Evolutionary conservation across 2,113 vertebrate species (phyloP).

Genomic region (Trogon surrucura): DNA sequence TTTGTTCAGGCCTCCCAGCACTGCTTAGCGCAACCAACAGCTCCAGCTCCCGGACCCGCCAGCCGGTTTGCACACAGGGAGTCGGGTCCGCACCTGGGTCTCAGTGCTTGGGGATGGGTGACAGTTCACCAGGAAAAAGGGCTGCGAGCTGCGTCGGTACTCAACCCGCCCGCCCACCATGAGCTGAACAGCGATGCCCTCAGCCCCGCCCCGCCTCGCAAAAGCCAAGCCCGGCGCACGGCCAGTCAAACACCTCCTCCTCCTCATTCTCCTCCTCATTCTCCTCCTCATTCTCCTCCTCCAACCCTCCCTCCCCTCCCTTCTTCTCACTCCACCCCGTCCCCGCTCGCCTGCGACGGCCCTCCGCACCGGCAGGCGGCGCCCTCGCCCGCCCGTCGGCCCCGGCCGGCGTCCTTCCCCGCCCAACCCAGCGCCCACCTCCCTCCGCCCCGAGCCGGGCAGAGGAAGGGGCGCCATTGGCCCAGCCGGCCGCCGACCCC

Average conservation of each 20-base stretch:
- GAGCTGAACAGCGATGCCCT: too few species aligned
- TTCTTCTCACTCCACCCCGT: too few species aligned
- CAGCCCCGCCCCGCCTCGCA: rapidly evolving
- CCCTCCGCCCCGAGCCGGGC: neutral
- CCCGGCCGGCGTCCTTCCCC: rapidly evolving
- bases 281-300: too few species aligned
- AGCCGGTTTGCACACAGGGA: too few species aligned
- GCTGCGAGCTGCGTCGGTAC: too few species aligned
- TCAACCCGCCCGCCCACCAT: too few species aligned
- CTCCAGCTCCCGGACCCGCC: rapidly evolving
- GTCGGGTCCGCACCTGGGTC: rapidly evolving
- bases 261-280: rapidly evolving
- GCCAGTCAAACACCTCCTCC: rapidly evolving
- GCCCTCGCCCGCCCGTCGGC: rapidly evolving
- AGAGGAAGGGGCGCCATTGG: neutral
- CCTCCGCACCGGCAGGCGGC: neutral
- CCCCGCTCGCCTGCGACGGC: rapidly evolving
- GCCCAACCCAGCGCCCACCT: rapidly evolving
- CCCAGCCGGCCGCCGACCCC: rapidly evolving
- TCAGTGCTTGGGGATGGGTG: neutral
- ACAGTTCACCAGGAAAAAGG: too few species aligned
- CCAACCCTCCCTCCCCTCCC: neutral
- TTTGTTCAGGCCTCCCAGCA: rapidly evolving
- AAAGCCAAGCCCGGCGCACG: rapidly evolving
- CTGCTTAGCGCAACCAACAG: rapidly evolving